Evolutionary conservation across 2,797 vertebrate species (phyloP), one percentile per base, ranked within the genome.

Genomic region (Paguma larvata): DNA sequence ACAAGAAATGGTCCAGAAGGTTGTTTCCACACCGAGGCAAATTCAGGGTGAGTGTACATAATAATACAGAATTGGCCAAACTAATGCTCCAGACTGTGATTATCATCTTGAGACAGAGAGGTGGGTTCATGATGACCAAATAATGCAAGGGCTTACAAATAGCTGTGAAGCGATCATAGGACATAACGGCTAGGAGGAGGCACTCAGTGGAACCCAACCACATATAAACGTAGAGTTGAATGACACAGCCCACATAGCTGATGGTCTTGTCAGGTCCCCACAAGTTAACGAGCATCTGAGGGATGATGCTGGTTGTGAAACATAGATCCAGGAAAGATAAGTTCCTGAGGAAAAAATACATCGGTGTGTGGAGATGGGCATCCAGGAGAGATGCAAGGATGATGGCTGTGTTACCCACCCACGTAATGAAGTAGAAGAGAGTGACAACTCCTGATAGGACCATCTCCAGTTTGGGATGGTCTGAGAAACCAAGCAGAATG

Each of bases 341-440:
- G 48, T 97, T 98, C 32, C 96, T 89, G 53, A 98, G 97, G 89
- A 98, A 98, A 34, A 97, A 97, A 82, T 97, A 98, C 97, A 98
- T 97, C 19, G 98, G 96, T 84, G 94, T 98, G 32, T 98, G 96
- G 27, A 98, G 96, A 19, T 89, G 88, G 4, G 85, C 53, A 72
- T 97, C 80, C 82, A 92, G 95, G 51, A 92, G 89, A 32, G 91
- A 90, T 7, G 93, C 88, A 14, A 98, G 67, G 51, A 97, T 97
- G 65, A 97, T 92, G 62, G 93, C 89, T 19, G 82, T 92, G 85
- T 97, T 98, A 13, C 95, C 96, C 23, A 90, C 38, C 72, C 97
- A 3, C 0, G 95, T 97, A 5, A 96, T 41, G 2, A 88, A 48
- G 38, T 97, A 98, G 91, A 97, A 96, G 59, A 93, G 0, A 30